Evolutionary conservation across 2,888 invertebrate species (phyloP).

Genomic region (Thera britannica): DNA sequence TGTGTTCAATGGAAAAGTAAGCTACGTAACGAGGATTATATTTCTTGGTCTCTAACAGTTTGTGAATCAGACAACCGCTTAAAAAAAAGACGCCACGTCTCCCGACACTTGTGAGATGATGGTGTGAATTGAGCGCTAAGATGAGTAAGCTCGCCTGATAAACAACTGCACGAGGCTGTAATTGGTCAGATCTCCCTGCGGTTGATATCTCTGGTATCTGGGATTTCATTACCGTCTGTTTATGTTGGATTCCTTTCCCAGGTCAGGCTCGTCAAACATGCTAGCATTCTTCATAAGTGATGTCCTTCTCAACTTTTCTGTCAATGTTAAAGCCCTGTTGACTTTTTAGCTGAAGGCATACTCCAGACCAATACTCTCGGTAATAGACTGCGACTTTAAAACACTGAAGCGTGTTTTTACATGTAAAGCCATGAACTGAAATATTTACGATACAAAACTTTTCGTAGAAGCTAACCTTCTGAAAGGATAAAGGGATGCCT

Average conservation of each 20-base stretch:
- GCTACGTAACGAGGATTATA: neutral
- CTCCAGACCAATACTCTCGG: no score
- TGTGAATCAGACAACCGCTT: constrained; percentile 17
- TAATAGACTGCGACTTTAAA: no score
- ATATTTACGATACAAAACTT: no score
- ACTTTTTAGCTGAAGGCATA: no score
- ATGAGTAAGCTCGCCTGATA: constrained; percentile 79
- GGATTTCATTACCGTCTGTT: constrained; percentile 48
- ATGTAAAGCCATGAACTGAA: no score
- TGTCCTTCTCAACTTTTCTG: neutral
- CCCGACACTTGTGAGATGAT: constrained; percentile 79
- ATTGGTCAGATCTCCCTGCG: constrained; percentile 72
- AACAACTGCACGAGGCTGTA: constrained; percentile 76
- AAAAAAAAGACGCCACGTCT: constrained; percentile 72
- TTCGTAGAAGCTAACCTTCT: no score
- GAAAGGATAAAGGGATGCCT: no score
- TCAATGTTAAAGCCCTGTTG: neutral
- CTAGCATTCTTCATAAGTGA: neutral
- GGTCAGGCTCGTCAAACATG: neutral
- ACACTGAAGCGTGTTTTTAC: no score
- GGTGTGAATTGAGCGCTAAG: constrained; percentile 82
- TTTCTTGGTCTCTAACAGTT: constrained; percentile 6
- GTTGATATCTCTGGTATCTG: constrained; percentile 50
- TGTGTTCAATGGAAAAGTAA: no score
- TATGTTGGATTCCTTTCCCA: constrained; percentile 14